Percentiles rank a stretch among this genome's conserved stretches.
Conservation (phyloP, 2,888 invertebrate genomes). For the Rhagophthalmus giganteus region DNA sequence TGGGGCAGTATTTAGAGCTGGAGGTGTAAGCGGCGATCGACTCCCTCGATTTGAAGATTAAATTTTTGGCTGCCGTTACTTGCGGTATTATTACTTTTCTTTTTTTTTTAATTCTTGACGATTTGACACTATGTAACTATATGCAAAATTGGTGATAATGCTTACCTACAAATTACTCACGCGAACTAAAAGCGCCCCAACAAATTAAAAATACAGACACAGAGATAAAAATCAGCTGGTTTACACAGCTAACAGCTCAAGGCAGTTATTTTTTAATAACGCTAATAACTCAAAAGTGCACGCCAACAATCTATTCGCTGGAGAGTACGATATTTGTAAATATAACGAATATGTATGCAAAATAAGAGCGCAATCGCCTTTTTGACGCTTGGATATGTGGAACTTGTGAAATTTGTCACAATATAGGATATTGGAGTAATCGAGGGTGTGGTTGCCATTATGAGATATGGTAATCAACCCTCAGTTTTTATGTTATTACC, state of each 20-base stretch:
- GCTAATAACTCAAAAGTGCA: constrained; percentile 26
- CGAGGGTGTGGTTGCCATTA: constrained; percentile 20
- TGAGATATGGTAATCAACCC: constrained; percentile 20
- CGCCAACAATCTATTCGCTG: constrained; percentile 7
- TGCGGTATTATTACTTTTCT: background rate
- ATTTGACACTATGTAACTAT: background rate
- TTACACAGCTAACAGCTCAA: constrained; percentile 11
- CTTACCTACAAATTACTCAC: constrained; percentile 8
- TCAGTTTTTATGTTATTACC: constrained; percentile 10
- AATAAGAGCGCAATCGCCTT: constrained; percentile 3
- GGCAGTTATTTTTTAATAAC: constrained; percentile 24
- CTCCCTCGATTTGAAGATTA: constrained; percentile 9
- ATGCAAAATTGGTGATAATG: background rate
- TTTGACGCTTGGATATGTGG: constrained; percentile 4
- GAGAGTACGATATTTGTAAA: no score
- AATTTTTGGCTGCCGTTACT: background rate
- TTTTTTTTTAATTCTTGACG: no score
- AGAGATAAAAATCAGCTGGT: constrained; percentile 16
- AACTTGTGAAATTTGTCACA: constrained; percentile 23
- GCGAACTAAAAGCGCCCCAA: constrained; percentile 7
- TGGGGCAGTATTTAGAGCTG: constrained; percentile 27
- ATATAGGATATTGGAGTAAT: constrained; percentile 17
- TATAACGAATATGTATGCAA: constrained; percentile 1
- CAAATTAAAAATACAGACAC: constrained; percentile 22
- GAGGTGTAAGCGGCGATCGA: constrained; percentile 16